Base-by-base conservation (phyloP, 2,113 vertebrate species). In the Oxygymnocypris stewartii region DNA sequence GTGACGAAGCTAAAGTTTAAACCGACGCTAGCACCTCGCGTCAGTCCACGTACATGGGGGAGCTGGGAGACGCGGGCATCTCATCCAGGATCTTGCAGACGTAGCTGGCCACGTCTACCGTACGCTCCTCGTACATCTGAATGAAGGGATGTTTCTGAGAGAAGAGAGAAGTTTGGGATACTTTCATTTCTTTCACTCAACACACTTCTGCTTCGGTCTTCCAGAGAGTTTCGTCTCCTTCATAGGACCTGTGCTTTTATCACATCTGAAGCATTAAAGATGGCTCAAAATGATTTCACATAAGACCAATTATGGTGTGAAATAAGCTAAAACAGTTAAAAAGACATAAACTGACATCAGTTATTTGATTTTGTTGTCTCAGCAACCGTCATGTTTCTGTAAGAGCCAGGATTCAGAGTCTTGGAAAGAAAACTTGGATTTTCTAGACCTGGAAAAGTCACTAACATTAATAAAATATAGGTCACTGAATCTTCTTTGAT, bases 31-130 rank as follows among this genome's bases (percentile, higher is more conserved):
- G 37, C 67, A 35, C 44, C 82, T 71, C 67, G 40, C 74, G 31
- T 98, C 95, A 99, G 94, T 99, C 98, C 35, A 98, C 96, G 9
- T 97, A 99, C 95, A 98, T 98, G 40, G 98, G 98, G 74, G 98
- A 99, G 94, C 96, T 97, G 90, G 98, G 98, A 87, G 97, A 97
- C 18, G 97, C 88, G 25, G 98, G 98, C 97, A 99, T 99, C 94
- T 98, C 97, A 95, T 99, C 98, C 93, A 99, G 92, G 91, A 99
- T 96, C 94, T 96, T 96, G 95, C 97, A 97, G 88, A 99, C 97
- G 71, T 99, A 99, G 88, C 94, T 93, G 85, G 98, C 98, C 12
- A 99, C 98, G 87, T 99, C 97, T 10, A 97, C 98, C 4, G 94
- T 93, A 86, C 98, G 97, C 92, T 99, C 97, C 93, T 99, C 98